Conservation (phyloP, 1,140 invertebrate genomes). For the Cyclina sinensis region DNA sequence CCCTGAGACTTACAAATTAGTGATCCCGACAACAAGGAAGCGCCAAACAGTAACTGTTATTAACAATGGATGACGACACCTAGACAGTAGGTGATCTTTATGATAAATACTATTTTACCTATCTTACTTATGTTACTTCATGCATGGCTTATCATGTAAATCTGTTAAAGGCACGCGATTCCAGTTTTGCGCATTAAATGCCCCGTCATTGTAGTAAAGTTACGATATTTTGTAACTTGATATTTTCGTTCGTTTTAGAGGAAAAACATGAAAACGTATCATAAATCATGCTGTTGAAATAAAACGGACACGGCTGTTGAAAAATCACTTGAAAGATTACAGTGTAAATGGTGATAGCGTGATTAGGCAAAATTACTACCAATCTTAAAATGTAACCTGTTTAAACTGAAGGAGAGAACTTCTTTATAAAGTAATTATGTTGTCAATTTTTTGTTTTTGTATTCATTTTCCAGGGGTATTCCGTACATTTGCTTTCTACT, state of each 20-base stretch:
- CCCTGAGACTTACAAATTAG: not conserved
- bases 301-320: not conserved
- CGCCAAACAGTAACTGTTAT: not conserved
- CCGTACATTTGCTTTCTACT: too few relatives aligned
- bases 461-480: too few relatives aligned
- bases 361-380: not conserved
- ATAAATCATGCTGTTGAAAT: not conserved
- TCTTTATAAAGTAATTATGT: too few relatives aligned
- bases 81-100: conserved; percentile 12
- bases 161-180: not conserved
- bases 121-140: not conserved
- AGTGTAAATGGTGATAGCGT: not conserved
- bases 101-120: not conserved
- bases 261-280: not conserved
- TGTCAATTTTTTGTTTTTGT: too few relatives aligned
- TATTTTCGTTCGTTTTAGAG: not conserved
- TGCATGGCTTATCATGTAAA: not conserved
- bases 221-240: not conserved
- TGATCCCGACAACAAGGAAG: not conserved
- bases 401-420: too few relatives aligned
- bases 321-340: not conserved
- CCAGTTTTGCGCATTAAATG: not conserved
- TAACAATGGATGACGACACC: not conserved
- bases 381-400: too few relatives aligned
- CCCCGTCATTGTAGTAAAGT: not conserved